A percentile compares a stretch with the other conserved stretches of the same genome.
These are phyloP conservation scores for Pogona vitticeps DNA, from an alignment of 2,113 vertebrate genomes.

Conservation along the genomic window DNA sequence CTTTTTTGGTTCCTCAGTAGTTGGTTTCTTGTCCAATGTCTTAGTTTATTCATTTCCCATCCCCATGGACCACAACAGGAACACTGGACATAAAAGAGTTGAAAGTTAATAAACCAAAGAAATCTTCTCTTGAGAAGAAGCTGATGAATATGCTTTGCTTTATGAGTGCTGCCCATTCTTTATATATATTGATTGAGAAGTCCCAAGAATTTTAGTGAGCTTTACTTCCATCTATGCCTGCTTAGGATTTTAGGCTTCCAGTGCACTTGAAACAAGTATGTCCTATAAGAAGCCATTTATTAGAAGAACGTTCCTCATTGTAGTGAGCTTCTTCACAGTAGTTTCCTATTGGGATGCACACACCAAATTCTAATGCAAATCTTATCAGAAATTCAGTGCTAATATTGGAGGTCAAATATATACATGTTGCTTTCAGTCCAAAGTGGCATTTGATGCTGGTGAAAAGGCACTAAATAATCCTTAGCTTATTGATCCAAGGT, in stretches of 20 bases:
- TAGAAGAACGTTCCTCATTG: not conserved
- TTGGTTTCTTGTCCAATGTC: not conserved
- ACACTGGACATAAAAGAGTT: not conserved
- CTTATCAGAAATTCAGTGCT: not conserved
- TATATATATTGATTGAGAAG: not conserved
- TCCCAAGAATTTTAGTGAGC: not conserved
- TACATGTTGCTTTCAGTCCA: not conserved
- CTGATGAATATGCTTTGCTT: not conserved
- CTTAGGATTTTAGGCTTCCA: not conserved
- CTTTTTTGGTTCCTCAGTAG: not conserved
- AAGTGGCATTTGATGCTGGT: conserved; percentile 50
- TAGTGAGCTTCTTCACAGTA: not conserved
- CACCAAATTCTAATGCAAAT: not conserved
- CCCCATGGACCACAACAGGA: not conserved
- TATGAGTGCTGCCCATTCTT: not conserved
- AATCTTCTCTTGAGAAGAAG: not conserved
- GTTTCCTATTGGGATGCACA: not conserved
- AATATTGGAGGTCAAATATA: not conserved
- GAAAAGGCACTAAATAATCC: conserved; percentile 68
- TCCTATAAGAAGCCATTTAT: not conserved
- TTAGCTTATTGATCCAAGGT: conserved; percentile 72
- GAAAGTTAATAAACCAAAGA: not conserved
- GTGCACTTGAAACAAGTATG: not conserved
- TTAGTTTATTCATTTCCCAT: not conserved
- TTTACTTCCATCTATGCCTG: not conserved